Conservation (phyloP, 2,797 vertebrate species). For the Sitta carolinensis region DNA sequence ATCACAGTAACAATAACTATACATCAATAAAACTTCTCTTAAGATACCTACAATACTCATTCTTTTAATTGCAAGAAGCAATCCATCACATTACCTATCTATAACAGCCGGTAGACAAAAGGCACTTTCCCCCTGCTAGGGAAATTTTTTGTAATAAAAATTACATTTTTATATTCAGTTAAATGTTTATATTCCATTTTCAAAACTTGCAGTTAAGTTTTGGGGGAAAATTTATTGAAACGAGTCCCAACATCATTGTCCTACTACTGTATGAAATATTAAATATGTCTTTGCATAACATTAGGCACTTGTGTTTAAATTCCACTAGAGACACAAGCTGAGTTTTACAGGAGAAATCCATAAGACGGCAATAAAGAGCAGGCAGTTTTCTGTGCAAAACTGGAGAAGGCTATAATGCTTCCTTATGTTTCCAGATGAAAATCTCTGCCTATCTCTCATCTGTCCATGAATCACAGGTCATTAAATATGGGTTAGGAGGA, state of each 20-base stretch:
- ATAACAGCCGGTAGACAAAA: neutral
- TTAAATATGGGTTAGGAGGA: slow-evolving; percentile 39
- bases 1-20: neutral
- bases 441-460: neutral
- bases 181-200: neutral
- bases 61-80: neutral
- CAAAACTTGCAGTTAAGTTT: neutral
- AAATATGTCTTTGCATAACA: neutral
- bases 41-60: neutral
- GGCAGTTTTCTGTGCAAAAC: neutral
- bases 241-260: neutral
- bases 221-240: neutral
- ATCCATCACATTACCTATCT: neutral
- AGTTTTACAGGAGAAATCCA: neutral
- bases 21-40: neutral
- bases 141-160: neutral
- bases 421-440: neutral
- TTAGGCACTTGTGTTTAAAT: neutral
- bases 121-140: neutral
- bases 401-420: neutral
- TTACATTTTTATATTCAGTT: neutral
- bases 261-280: neutral
- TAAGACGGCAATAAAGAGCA: neutral
- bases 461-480: neutral
- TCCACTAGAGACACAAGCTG: neutral